Evolutionary conservation across 1,140 invertebrate genomes (phyloP), one percentile per base, ranked within the genome.

Genomic region (Magallana angulata): DNA sequence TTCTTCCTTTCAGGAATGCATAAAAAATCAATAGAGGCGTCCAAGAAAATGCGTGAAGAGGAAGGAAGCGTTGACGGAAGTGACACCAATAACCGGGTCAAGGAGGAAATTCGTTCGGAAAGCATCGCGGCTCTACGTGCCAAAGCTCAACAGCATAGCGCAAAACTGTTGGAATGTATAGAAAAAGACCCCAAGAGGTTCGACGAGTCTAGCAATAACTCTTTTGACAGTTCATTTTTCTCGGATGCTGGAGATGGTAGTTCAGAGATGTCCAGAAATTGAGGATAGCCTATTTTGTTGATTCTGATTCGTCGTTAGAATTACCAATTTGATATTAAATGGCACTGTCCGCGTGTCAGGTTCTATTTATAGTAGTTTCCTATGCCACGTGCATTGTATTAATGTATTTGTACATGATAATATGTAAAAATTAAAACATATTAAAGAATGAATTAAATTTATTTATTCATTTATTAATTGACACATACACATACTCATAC

Each of bases 21-120:
- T 95, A 97, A 98, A 92, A 99, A 99, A 95, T 99, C 98, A 30
- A 94, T 99, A 90, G 98, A 99, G 96, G 98, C 98, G 24, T 98
- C 98, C 80, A 97, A 98, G 93, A 98, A 98, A 95, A 96, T 99
- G 62, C 98, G 99, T 95, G 95, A 91, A 30, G 87, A 87, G 2
- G 91, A 90, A 12, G 85, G 89, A 14, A 93, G 94, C 7, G 71
- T 80, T 5, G 84, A 84, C 0, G 57, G 30, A 84, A 58, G 59
- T 12, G 95, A 94, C 2, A 36, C 89, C 4, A 89, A 86, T 71
- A 80, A 89, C 57, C 76, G 86, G 2, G 68, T 81, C 82, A 88
- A 86, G 58, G 91, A 91, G 18, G 93, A 94, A 58, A 89, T 94
- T 48, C 88, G 98, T 89, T 94, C 93, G 48, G 94, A 95, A 86